phyloP scores from a whole-genome alignment of 2,888 invertebrate species.

The Pyrgus malvae region DNA sequence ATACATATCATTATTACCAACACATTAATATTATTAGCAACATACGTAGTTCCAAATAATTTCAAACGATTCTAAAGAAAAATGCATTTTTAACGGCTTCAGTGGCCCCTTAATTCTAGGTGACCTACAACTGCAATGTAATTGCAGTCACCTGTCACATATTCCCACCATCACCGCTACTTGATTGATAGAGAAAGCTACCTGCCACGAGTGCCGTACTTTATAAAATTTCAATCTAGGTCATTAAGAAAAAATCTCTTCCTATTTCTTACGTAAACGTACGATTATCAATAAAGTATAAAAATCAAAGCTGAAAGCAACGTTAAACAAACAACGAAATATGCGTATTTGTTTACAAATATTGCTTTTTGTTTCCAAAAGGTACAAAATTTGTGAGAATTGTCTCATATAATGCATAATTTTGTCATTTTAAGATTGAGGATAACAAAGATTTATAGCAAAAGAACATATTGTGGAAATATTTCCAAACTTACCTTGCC shows the following conservation, averaged over 20 bases:
- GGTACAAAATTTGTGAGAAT: too few species aligned
- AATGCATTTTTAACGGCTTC: not conserved
- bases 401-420: too few species aligned
- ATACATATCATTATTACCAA: too few species aligned
- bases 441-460: not conserved
- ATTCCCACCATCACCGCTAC: not conserved
- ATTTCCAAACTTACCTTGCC: conserved; percentile 58
- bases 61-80: not conserved
- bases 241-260: not conserved
- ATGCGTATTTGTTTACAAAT: conserved; percentile 13
- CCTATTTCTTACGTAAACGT: too few species aligned
- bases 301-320: too few species aligned
- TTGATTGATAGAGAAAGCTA: not conserved
- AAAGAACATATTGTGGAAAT: not conserved
- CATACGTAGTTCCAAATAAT: too few species aligned
- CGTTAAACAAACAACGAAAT: too few species aligned
- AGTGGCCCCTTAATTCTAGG: not conserved
- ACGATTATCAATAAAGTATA: too few species aligned
- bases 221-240: not conserved
- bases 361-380: not conserved
- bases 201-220: not conserved
- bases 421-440: too few species aligned
- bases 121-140: not conserved
- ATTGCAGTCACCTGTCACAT: not conserved
- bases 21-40: too few species aligned